Evolutionary conservation across 2,113 vertebrate genomes (phyloP), one percentile per base, ranked within the genome.

Genomic region (Paralichthys olivaceus): DNA sequence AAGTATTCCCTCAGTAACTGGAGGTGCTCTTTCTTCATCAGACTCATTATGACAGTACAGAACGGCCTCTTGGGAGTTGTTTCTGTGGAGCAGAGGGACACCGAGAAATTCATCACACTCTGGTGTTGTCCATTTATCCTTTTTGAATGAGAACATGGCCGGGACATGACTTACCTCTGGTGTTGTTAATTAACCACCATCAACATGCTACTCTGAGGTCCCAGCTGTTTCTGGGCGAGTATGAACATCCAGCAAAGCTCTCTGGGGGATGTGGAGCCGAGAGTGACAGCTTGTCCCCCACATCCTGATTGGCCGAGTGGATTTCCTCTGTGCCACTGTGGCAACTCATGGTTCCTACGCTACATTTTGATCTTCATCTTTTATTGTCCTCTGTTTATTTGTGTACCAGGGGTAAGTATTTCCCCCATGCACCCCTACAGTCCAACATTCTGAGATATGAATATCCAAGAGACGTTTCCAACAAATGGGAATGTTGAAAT

Each of bases 151-250:
- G 56, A 83, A 80, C 69, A 82, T 68, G 55, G 19, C 22, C 53
- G 58, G n/a, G 34, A 72, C 65, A 70, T 78, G 72, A 64, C 60
- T 80, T 85, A 88, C 75, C 73, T 66, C 84, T 85, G 62, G 37
- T 71, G 77, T 22, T 62, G 72, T 83, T 87, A 79, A 92, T 91
- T 87, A 91, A 76, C 68, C 57, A 65, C 49, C 49, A 80, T 86
- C 75, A 84, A 62, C 68, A 78, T 82, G 66, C 84, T 75, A 58
- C 72, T 53, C 57, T 56, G n/a, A 56, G 72, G 57, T 67, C 51
- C 67, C 77, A 85, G 87, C 70, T 87, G 84, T 79, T 84, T 51
- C 72, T n/a, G 32, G 66, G 49, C 45, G 47, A 67, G 66, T 62
- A 34, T 77, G 61, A 77, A 34, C 60, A 66, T 80, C 77, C 59